phyloP scores from a whole-genome alignment of 2,797 vertebrate genomes.

The Protonibea diacanthus region DNA sequence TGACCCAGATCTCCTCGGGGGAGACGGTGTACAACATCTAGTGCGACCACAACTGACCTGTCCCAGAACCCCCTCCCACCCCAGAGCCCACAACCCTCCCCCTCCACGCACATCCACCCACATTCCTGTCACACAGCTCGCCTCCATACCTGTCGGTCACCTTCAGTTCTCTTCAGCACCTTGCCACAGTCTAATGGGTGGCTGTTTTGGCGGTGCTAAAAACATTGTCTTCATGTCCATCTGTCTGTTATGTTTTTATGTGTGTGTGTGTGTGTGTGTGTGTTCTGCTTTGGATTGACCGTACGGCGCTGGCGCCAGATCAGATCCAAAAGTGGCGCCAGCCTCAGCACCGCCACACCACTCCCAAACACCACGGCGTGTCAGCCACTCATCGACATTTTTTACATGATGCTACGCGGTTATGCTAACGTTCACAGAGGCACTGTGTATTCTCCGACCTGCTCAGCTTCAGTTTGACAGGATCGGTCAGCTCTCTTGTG shows the following conservation, averaged over 20 bases:
- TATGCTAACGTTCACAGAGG: background rate
- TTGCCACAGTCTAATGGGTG: conserved; percentile 10
- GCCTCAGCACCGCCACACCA: conserved; percentile 20
- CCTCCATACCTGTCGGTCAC: conserved; percentile 79
- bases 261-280: background rate
- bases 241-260: conserved; percentile 24
- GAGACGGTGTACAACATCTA: conserved; percentile 95
- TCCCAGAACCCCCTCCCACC: background rate
- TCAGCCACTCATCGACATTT: conserved; percentile 8
- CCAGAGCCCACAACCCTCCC: conserved; percentile 38
- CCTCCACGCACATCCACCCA: conserved; percentile 45
- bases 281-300: conserved; percentile 43
- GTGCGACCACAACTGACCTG: conserved; percentile 81
- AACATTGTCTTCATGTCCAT: conserved; percentile 1
- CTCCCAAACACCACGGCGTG: conserved; percentile 10
- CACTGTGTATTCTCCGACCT: conserved; percentile 3
- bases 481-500: conserved; percentile 12
- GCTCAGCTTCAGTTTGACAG: conserved; percentile 1
- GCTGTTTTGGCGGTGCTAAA: background rate
- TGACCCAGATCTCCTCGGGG: conserved; percentile 96
- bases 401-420: background rate
- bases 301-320: conserved; percentile 76
- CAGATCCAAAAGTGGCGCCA: conserved; percentile 34
- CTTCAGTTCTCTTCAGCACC: conserved; percentile 24
- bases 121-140: conserved; percentile 53